Conservation (phyloP, 2,113 vertebrate species). For the Lepus americanus region DNA sequence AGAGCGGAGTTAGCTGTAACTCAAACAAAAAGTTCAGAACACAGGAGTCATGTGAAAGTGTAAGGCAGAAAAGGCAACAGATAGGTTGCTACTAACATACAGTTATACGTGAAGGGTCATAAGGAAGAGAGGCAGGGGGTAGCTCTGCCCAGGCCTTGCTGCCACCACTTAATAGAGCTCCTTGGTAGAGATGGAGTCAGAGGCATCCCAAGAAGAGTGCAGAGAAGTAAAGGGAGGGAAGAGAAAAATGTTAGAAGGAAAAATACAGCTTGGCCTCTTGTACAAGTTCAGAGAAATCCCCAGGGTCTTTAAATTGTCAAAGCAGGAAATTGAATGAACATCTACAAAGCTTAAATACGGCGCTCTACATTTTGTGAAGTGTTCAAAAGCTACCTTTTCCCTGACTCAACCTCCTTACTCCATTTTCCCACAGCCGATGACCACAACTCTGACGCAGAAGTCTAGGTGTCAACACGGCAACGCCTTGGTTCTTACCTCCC, state of each 20-base stretch:
- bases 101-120: neutral
- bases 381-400: neutral
- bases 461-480: neutral
- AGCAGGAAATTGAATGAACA: neutral
- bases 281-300: neutral
- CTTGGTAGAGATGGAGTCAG: neutral
- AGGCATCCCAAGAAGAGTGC: neutral
- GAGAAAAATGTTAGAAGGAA: neutral
- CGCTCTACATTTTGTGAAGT: neutral
- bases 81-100: neutral
- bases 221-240: neutral
- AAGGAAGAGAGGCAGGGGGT: neutral
- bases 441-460: neutral
- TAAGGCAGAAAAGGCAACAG: neutral
- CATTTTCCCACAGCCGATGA: neutral
- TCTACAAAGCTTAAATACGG: neutral
- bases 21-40: neutral
- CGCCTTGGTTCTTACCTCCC: neutral
- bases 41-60: neutral
- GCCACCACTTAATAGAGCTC: neutral
- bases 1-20: neutral
- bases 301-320: neutral
- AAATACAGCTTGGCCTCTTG: neutral
- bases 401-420: neutral
- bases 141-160: neutral